phyloP scores from a whole-genome alignment of 2,797 vertebrate genomes.

The Xenentodon cancila region DNA sequence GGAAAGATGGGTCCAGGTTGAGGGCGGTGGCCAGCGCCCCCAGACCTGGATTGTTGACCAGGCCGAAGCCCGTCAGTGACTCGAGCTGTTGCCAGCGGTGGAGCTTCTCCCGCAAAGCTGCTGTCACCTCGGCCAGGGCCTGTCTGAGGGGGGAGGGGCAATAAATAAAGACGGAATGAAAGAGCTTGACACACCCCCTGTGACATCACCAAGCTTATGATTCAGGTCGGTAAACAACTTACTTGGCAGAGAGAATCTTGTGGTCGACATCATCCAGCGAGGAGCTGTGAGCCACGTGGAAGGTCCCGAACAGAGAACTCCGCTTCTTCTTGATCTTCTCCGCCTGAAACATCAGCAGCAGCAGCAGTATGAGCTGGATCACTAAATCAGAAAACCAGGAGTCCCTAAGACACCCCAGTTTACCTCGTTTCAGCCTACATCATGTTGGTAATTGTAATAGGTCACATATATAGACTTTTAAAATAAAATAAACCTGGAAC shows the following conservation, averaged over 20 bases:
- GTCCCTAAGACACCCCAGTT: too few species aligned
- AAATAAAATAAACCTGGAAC: too few species aligned
- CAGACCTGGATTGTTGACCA: constrained; percentile 94
- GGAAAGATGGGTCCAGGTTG: constrained; percentile 94
- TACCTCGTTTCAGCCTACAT: too few species aligned
- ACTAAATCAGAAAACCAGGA: too few species aligned
- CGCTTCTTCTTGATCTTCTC: constrained; percentile 98
- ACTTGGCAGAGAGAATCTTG: constrained; percentile 97
- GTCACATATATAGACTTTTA: too few species aligned
- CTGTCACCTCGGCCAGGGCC: constrained; percentile 92
- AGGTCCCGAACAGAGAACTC: constrained; percentile 92
- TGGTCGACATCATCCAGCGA: constrained; percentile 96
- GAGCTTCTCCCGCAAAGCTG: constrained; percentile 91
- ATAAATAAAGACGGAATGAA: too few species aligned
- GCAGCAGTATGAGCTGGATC: neutral
- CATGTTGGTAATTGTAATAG: too few species aligned
- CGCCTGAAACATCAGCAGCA: constrained; percentile 81
- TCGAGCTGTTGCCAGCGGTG: constrained; percentile 97
- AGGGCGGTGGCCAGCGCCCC: constrained; percentile 89
- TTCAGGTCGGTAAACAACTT: constrained; percentile 61
- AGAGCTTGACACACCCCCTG: too few species aligned
- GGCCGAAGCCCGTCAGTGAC: constrained; percentile 89
- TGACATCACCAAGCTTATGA: neutral
- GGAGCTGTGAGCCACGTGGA: constrained; percentile 96
- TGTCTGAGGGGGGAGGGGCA: constrained; percentile 75